Base-by-base conservation (phyloP, 2,113 vertebrate genomes). In the Chaetura pelagica region DNA sequence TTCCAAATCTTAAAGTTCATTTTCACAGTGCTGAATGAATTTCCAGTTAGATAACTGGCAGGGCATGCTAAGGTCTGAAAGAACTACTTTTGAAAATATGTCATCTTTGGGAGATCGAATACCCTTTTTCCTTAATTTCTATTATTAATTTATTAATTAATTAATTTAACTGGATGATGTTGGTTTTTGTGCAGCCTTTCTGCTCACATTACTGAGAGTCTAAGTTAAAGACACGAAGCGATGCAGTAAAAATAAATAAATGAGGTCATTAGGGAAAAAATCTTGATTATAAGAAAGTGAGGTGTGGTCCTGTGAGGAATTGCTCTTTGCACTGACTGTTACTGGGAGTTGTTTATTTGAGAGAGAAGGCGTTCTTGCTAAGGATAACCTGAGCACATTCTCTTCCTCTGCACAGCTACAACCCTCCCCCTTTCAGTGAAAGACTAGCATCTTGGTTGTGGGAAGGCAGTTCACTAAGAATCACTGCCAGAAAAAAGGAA, bases 301-400 rank as follows among this genome's bases (percentile, higher is more conserved):
- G 93, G 91, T 94, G 95, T 89, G 94, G 85, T 95, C 35, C 64
- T 93, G 68, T 63, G 80, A 91, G n/a, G 91, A 90, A 2, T 77
- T 89, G 94, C 72, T 97, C 86, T 97, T 96, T 95, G 98, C 98
- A 98, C 98, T 91, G 98, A 90, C 98, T 98, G 98, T 99, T 98
- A 98, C 98, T 97, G 97, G 94, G 96, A 94, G 97, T 92, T 98
- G 97, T 98, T 99, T 99, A 98, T 96, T 97, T 96, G 97, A 87
- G 88, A 94, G 93, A 88, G 84, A 90, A 96, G 97, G 96, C 29
- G 90, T 97, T 98, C 96, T 96, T 97, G 87, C 87, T 96, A 83
- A 96, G 97, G 98, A 98, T 98, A 98, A 98, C 98, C 95, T 93
- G 87, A 97, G 93, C 46, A 85, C 94, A 75, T 84, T 83, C 54